Evolutionary conservation across 2,888 invertebrate species (phyloP), one percentile per base, ranked within the genome.

Genomic region (Mactromeris polynyma): DNA sequence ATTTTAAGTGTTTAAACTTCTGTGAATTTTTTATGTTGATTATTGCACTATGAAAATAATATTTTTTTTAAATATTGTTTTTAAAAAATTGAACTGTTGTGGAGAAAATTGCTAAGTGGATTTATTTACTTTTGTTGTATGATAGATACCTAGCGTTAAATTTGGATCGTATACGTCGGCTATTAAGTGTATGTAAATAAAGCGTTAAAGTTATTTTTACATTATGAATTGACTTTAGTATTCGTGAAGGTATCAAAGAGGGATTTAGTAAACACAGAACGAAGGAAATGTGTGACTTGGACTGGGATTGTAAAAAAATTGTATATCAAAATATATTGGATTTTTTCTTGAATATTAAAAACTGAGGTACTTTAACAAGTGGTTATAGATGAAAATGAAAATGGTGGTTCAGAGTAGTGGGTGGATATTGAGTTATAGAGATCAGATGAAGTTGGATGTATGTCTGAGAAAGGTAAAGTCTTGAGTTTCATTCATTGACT

Each of bases 381-480:
- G 42, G 2, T 42, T 46, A 0, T n/a, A n/a, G 42, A 78, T 42
- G 38, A 81, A 77, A 54, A 81, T 87, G 79, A 86, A 83, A 58
- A 90, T 90, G 90, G 90, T 90, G 33, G 87, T 89, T 33, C 81
- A 83, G 51, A 84, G 85, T 31, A 85, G 77, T 36, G 89, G 86
- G 7, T 90, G 90, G 90, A 87, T 89, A 42, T 85, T 90, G 42
- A 84, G 79, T 36, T 89, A 54, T 69, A 80, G 83, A 77, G 90
- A 89, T 69, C 42, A 58, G 19, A 26, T 89, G 14, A 88, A 87
- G 33, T 38, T 89, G 77, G 90, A 90, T 38, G 90, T 90, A n/a
- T 82, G 78, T 54, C 79, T 90, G 9, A 77, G 82, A 42, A 84
- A 89, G 90, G 90, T 90, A 90, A 21, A 0, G 19, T 77, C 21